Percentiles rank a stretch among this genome's conserved stretches.
Evolutionary conservation across 2,888 invertebrate genomes (phyloP).

Genomic region (Cordylochernes scorpioides): DNA sequence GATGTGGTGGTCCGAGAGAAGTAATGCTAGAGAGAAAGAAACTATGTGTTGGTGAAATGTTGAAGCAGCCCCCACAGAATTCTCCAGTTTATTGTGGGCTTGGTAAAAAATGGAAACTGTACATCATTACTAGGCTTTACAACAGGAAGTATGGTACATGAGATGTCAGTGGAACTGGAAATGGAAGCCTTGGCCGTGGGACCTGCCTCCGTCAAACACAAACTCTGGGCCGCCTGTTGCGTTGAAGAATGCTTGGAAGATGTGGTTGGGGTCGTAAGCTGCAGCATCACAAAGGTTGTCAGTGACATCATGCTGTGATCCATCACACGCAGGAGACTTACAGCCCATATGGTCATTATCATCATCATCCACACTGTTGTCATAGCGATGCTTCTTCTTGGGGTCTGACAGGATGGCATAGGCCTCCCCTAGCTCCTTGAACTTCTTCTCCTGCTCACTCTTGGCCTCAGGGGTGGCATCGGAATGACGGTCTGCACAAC

Average conservation of each 20-base stretch:
- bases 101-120: too few relatives aligned
- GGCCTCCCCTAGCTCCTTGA: conserved; percentile 89
- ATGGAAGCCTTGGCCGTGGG: too few relatives aligned
- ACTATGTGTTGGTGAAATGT: too few relatives aligned
- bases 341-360: conserved; percentile 25
- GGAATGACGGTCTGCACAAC: conserved; percentile 45
- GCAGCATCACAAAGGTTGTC: not conserved
- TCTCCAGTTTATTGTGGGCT: too few relatives aligned
- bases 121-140: too few relatives aligned
- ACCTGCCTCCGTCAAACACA: too few relatives aligned
- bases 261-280: conserved; percentile 3
- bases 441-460: conserved; percentile 70
- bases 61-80: too few relatives aligned
- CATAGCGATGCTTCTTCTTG: conserved; percentile 64
- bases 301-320: not conserved
- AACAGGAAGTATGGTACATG: too few relatives aligned
- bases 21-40: too few relatives aligned
- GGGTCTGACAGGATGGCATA: conserved; percentile 70
- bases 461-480: conserved; percentile 54
- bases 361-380: conserved; percentile 66
- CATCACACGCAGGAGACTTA: not conserved
- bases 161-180: too few relatives aligned
- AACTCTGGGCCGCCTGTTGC: not conserved
- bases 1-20: too few relatives aligned
- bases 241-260: conserved; percentile 4